Conservation (phyloP, 2,113 vertebrate genomes). For the Nematolebias whitei region DNA sequence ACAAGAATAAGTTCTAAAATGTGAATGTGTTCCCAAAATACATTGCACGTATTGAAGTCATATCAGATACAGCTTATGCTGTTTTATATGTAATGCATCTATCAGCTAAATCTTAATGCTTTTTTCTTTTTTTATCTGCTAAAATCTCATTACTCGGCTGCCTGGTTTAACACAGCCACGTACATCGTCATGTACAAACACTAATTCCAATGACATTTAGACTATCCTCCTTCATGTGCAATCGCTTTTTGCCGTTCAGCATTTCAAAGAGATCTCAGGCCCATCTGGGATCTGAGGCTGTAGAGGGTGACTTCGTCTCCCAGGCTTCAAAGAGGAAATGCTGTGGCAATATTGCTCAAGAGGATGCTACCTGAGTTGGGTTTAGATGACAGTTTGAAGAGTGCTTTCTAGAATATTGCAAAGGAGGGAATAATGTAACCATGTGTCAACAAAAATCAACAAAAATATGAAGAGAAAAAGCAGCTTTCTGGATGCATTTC, state of each 20-base stretch:
- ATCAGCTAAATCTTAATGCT: conserved; percentile 5
- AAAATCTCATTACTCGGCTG: conserved; percentile 18
- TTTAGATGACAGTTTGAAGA: conserved; percentile 14
- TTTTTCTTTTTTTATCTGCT: not conserved
- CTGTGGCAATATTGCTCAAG: not conserved
- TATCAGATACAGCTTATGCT: not conserved
- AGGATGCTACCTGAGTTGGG: conserved; percentile 10
- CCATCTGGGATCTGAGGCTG: conserved; percentile 35
- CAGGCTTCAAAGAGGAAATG: conserved; percentile 47
- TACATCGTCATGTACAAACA: conserved; percentile 22
- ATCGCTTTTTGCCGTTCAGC: conserved; percentile 2
- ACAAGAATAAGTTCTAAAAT: not conserved
- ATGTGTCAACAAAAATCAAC: conserved; percentile 1
- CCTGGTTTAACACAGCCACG: not conserved
- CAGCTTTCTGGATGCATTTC: not conserved
- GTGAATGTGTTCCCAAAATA: not conserved
- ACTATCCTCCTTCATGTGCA: conserved; percentile 13
- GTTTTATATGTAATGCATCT: not conserved
- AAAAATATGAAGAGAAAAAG: not conserved
- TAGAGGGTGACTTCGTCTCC: conserved; percentile 46
- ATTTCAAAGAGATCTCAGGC: conserved; percentile 47
- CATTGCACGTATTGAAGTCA: not conserved
- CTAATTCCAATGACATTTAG: conserved; percentile 48
- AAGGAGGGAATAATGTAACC: conserved; percentile 8
- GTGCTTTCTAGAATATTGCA: conserved; percentile 6